phyloP scores from a whole-genome alignment of 2,888 invertebrate species.

The Asteroscopus sphinx region DNA sequence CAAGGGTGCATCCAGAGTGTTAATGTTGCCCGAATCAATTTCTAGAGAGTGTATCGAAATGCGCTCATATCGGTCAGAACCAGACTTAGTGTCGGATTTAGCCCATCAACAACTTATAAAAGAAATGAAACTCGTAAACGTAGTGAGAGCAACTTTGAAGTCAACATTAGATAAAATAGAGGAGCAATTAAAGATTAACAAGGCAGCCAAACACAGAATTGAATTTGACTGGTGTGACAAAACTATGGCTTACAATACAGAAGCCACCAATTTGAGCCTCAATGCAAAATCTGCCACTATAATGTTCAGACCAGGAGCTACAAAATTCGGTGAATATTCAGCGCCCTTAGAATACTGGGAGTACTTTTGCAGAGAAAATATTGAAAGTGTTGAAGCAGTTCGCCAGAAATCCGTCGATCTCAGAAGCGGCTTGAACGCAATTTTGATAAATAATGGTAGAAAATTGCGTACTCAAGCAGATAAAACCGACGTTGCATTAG shows the following conservation, averaged over 20 bases:
- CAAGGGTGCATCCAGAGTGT: slow-evolving; percentile 91
- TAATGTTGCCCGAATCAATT: slow-evolving; percentile 93
- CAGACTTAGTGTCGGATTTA: slow-evolving; percentile 93
- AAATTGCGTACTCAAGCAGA: slow-evolving; percentile 96
- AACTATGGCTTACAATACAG: slow-evolving; percentile 93
- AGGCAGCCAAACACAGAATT: slow-evolving; percentile 94
- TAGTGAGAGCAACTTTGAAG: slow-evolving; percentile 91
- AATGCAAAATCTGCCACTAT: slow-evolving; percentile 92
- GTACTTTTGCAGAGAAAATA: slow-evolving; percentile 93
- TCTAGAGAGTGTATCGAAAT: slow-evolving; percentile 93
- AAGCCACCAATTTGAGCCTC: slow-evolving; percentile 92
- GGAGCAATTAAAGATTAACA: slow-evolving; percentile 92
- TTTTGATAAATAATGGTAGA: slow-evolving; percentile 93
- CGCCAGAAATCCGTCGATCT: slow-evolving; percentile 93
- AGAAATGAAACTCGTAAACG: slow-evolving; percentile 93
- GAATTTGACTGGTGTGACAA: slow-evolving; percentile 98
- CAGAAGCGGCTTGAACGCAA: slow-evolving; percentile 92
- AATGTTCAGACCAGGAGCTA: slow-evolving; percentile 94
- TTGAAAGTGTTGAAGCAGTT: slow-evolving; percentile 93
- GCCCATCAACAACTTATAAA: slow-evolving; percentile 94
- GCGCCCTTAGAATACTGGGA: slow-evolving; percentile 94
- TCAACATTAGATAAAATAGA: slow-evolving; percentile 92
- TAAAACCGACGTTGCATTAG: slow-evolving; percentile 93
- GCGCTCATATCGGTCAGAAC: slow-evolving; percentile 91
- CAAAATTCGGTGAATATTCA: slow-evolving; percentile 93